Evolutionary conservation across 2,113 vertebrate genomes (phyloP), one percentile per base, ranked within the genome.

Genomic region (Chaetorhynchus papuensis): DNA sequence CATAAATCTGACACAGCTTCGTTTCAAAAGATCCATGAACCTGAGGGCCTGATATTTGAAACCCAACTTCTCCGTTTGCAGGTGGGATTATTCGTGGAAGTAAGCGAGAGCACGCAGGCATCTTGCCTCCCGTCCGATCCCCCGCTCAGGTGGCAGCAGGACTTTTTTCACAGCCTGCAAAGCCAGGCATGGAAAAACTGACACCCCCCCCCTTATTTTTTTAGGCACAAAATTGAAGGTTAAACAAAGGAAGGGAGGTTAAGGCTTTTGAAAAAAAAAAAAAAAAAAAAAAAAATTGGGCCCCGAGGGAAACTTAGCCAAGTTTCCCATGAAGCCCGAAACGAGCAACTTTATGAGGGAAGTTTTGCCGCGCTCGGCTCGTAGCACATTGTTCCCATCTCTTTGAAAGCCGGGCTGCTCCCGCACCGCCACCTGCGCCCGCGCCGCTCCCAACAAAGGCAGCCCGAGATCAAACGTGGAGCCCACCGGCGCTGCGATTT

Each of bases 31-130:
- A 69, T 30, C 79, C 52, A 0, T 39, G 88, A 91, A 96, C 85
- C 90, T 92, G 84, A 77, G 87, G 92, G 93, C 75, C 64, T 94
- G 87, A 94, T 92, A 95, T 92, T 91, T 95, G 96, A 96, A 86
- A 95, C 94, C 92, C 82, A 24, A 26, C 77, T 83, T 93, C 94
- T 96, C 94, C 65, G 2, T 72, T 86, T 94, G 92, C 96, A 97
- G 94, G 96, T 97, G 94, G 95, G 94, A 90, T 97, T 96, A 87
- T 96, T 90, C 72, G 90, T 95, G 96, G 96, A 74, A 96, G 86
- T 90, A 64, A 92, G 87, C 3, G 75, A 96, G 96, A 95, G 83
- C 93, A 17, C 10, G 21, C 75, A 87, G 85, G 92, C 94, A 90
- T 96, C 96, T 91, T 15, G 33, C 89, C 79, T 88, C 77, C 56